Conservation (phyloP, 1,140 invertebrate species). For the Coenobita brevimanus region DNA sequence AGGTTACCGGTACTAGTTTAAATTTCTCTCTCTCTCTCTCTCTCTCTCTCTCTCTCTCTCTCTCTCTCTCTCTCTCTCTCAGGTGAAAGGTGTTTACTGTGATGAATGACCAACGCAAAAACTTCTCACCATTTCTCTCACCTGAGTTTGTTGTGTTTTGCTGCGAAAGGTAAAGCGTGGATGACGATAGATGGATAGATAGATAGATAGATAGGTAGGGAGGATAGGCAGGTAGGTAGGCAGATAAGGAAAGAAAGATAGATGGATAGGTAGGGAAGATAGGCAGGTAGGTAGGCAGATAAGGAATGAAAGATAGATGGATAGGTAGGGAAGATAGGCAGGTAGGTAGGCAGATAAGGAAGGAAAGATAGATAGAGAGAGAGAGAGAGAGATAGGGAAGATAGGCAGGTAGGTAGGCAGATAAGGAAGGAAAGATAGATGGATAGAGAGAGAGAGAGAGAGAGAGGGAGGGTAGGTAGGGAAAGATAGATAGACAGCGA, state of each 20-base stretch:
- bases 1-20: not conserved
- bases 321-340: not conserved
- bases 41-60: conserved; percentile 20
- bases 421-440: not conserved
- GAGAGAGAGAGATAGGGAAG: not conserved
- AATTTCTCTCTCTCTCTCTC: conserved; percentile 14
- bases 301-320: not conserved
- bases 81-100: too few relatives aligned
- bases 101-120: too few relatives aligned
- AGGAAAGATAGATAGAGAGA: not conserved
- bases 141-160: too few relatives aligned
- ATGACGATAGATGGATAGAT: too few relatives aligned
- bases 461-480: not conserved
- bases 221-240: not conserved
- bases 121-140: too few relatives aligned
- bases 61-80: conserved; percentile 20
- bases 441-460: not conserved
- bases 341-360: not conserved
- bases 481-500: too few relatives aligned
- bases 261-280: not conserved
- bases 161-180: too few relatives aligned
- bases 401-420: not conserved
- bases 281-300: not conserved
- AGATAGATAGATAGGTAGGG: too few relatives aligned
- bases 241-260: not conserved